Evolutionary conservation across 2,797 vertebrate genomes (phyloP).

Genomic region (Tarsius wallacei): DNA sequence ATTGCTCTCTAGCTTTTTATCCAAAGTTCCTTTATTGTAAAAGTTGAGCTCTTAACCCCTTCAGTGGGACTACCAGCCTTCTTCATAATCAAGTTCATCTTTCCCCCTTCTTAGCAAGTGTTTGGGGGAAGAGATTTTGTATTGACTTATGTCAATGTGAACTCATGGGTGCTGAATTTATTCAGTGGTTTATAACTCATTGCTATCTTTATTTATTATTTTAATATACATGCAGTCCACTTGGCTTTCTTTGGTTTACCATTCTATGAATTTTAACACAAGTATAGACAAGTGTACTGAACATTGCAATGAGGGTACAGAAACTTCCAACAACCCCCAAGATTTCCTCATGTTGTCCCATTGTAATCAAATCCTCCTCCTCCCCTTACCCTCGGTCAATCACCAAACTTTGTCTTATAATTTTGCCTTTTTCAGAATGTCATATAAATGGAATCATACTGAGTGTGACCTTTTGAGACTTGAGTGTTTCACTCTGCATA

Average conservation of each 20-base stretch:
- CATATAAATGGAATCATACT: background rate
- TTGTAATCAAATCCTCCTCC: background rate
- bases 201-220: background rate
- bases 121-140: background rate
- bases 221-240: background rate
- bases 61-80: background rate
- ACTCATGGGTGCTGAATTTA: background rate
- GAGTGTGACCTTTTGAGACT: background rate
- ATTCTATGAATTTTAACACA: background rate
- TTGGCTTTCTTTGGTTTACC: background rate
- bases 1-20: too few relatives aligned
- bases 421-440: constrained; percentile 2
- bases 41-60: too few relatives aligned
- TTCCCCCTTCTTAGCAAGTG: background rate
- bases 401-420: background rate
- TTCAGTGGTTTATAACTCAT: background rate
- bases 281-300: fast-evolving
- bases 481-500: background rate
- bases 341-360: background rate
- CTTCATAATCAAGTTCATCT: background rate
- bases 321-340: background rate
- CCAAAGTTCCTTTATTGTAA: too few relatives aligned
- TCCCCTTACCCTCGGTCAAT: background rate
- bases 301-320: background rate
- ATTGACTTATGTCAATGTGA: background rate